A percentile compares a stretch with the other conserved stretches of the same genome.
Evolutionary conservation across 2,113 vertebrate genomes (phyloP).

Genomic region (Mirounga angustirostris): DNA sequence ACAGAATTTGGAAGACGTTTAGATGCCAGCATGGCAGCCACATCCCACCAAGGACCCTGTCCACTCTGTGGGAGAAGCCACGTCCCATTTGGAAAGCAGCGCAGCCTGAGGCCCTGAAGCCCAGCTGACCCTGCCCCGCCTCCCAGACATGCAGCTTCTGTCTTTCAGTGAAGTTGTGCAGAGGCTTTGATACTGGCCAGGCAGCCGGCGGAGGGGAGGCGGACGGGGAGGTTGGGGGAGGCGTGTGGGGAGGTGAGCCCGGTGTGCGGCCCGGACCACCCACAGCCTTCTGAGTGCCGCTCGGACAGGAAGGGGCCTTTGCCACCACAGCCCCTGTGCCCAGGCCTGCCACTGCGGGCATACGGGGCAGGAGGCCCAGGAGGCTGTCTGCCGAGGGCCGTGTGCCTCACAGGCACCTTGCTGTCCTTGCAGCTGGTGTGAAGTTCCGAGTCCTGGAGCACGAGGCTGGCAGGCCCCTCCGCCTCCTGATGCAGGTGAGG

Average conservation of each 20-base stretch:
- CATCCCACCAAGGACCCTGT: accelerated
- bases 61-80: background rate
- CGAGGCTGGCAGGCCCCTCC: conserved; percentile 91
- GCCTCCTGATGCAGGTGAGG: conserved; percentile 97
- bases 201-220: background rate
- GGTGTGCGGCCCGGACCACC: background rate
- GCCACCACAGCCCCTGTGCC: background rate
- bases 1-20: background rate
- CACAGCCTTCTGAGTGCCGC: background rate
- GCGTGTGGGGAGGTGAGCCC: background rate
- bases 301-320: background rate
- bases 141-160: background rate
- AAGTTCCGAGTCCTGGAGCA: conserved; percentile 95
- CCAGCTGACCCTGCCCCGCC: background rate
- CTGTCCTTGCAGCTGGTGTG: conserved; percentile 91
- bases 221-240: background rate
- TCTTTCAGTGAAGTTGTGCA: background rate
- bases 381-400: too few species aligned
- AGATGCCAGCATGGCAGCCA: background rate
- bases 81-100: accelerated
- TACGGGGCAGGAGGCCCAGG: background rate
- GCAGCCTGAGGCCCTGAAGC: background rate
- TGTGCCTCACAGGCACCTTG: background rate
- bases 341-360: background rate
- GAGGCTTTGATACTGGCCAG: background rate